Base-by-base conservation (phyloP, 1,140 invertebrate genomes). In the Nylanderia fulva region DNA sequence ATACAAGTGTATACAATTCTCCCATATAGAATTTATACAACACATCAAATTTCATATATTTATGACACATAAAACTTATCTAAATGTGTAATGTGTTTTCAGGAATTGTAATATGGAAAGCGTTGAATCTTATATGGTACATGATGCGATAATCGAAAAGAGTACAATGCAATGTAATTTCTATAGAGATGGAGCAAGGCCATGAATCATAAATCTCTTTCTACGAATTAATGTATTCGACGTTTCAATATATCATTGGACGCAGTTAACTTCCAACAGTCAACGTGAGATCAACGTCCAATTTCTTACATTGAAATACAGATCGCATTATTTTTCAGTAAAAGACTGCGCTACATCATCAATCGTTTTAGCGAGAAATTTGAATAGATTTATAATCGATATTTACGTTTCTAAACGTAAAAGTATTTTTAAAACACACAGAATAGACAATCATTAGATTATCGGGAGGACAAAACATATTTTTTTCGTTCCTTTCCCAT, bases 271-370 rank as follows among this genome's bases (percentile, higher is more conserved):
- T 89, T 84, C 61, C 60, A 45, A 60, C 24, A 77, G 89, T 91
- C 83, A 91, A 91, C 87, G 85, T 91, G 90, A 91, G 90, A 90
- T 91, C 90, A 85, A 86, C 89, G 82, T 88, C 89, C 86, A 85
- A 89, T 45, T 39, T 86, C 21, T 61, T 84, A 86, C 76, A 91
- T 88, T 85, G 84, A 91, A 90, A 90, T 84, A 86, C 90, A 82
- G 80, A 88, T 89, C 68, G 60, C 48, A 87, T 83, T 33, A 18
- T 80, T 48, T 39, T 79, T 82, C 79, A 74, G 42, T 79, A 75
- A 58, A 87, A 80, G 72, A 52, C 84, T 56, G 86, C 68, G 45
- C 56, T 85, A 87, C 29, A 75, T 75, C 52, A 85, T 54, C 61
- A 63, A 48, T 84, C 60, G 27, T 87, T 48, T 82, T 79, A 85